Conservation (phyloP, 2,113 vertebrate species). For the Charadrius vociferus region DNA sequence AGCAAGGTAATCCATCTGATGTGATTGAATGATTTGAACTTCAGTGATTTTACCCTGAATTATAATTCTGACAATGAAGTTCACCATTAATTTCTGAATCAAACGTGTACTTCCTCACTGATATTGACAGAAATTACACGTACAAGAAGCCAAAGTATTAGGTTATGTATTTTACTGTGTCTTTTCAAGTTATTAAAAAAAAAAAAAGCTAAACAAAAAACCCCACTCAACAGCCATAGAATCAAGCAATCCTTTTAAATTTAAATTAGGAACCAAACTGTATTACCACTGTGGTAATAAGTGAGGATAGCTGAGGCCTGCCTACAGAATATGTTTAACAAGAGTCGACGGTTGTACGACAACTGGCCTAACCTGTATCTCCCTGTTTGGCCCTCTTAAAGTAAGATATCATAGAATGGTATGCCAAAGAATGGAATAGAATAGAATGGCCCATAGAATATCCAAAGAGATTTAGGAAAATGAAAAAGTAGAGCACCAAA, state of each 20-base stretch:
- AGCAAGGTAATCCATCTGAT: not conserved
- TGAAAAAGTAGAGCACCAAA: not conserved
- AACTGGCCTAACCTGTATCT: not conserved
- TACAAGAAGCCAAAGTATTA: not conserved
- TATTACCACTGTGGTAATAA: not conserved
- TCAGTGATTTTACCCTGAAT: not conserved
- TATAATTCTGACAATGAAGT: not conserved
- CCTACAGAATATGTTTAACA: not conserved
- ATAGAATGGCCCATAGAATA: not conserved
- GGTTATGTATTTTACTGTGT: not conserved
- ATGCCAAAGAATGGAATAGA: not conserved
- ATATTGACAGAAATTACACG: not conserved
- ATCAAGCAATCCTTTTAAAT: not conserved
- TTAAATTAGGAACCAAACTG: not conserved
- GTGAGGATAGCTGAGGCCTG: not conserved
- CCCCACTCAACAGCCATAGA: not conserved
- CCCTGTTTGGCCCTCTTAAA: not conserved
- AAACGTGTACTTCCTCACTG: not conserved
- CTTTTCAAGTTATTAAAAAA: not conserved
- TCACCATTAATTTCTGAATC: not conserved
- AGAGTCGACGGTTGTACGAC: not conserved
- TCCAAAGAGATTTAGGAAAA: accelerated
- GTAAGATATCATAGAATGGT: not conserved
- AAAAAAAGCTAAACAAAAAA: not conserved
- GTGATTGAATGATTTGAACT: not conserved